phyloP scores from a whole-genome alignment of 2,888 invertebrate genomes.

The Polydrusus cervinus region DNA sequence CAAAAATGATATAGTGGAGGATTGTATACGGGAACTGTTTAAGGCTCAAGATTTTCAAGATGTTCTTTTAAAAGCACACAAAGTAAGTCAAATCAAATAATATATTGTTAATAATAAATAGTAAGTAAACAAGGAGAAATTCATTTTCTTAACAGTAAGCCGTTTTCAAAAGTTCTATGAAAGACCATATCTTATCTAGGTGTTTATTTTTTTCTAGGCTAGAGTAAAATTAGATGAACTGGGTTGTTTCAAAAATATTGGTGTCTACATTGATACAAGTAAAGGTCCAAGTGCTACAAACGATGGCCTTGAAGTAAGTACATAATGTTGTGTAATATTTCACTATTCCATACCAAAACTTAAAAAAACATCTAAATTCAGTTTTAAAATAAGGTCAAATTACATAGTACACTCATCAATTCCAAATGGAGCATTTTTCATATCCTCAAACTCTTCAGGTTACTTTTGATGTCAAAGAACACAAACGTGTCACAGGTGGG shows the following conservation, averaged over 20 bases:
- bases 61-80: conserved; percentile 81
- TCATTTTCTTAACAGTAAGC: neutral
- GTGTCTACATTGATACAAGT: conserved; percentile 91
- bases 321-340: conserved; percentile 4
- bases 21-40: conserved; percentile 88
- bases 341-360: neutral
- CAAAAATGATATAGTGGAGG: conserved; percentile 89
- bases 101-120: too few species aligned
- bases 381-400: neutral
- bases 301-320: conserved; percentile 84
- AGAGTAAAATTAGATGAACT: conserved; percentile 85
- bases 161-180: neutral
- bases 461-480: conserved; percentile 90
- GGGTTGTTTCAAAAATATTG: conserved; percentile 92
- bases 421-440: too few species aligned
- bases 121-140: neutral
- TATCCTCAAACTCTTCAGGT: conserved; percentile 73
- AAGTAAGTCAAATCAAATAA: conserved; percentile 72
- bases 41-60: conserved; percentile 90
- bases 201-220: conserved; percentile 73
- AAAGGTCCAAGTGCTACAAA: conserved; percentile 84
- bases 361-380: too few species aligned
- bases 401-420: too few species aligned
- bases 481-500: conserved; percentile 87
- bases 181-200: neutral